Conservation (phyloP, 2,797 vertebrate species). For the Thalassophryne amazonica region DNA sequence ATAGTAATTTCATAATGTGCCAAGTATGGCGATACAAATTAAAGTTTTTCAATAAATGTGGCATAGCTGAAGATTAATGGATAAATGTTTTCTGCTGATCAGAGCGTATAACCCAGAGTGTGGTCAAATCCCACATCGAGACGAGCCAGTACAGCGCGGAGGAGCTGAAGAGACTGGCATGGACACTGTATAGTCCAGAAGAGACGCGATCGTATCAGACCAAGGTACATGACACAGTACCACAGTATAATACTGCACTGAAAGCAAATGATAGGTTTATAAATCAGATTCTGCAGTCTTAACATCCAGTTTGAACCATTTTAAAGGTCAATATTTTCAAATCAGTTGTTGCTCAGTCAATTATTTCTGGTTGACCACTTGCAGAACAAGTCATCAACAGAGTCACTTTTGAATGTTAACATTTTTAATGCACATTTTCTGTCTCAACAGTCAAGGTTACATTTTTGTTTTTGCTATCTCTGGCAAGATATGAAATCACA, state of each 20-base stretch:
- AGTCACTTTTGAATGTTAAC: neutral
- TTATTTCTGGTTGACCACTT: too few species aligned
- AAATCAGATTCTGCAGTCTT: too few species aligned
- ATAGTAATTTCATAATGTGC: too few species aligned
- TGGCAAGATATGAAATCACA: too few species aligned
- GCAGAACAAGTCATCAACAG: too few species aligned
- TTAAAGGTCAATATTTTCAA: too few species aligned
- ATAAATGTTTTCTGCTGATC: conserved; percentile 12
- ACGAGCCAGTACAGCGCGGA: conserved; percentile 88
- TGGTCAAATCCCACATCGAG: conserved; percentile 89
- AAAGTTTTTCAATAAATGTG: too few species aligned
- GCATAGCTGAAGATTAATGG: too few species aligned
- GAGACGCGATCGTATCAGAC: conserved; percentile 84
- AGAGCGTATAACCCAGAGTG: conserved; percentile 87
- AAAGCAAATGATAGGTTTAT: neutral
- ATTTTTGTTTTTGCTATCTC: too few species aligned
- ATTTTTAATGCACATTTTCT: neutral
- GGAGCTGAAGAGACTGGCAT: conserved; percentile 85
- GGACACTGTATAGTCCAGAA: conserved; percentile 84
- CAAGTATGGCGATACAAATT: too few species aligned
- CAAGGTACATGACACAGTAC: conserved; percentile 74
- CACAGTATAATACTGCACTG: neutral
- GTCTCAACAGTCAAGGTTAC: neutral
- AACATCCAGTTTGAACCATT: too few species aligned
- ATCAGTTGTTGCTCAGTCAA: too few species aligned